A percentile compares a stretch with the other conserved stretches of the same genome.
phyloP scores from a whole-genome alignment of 2,888 invertebrate genomes.

The Lasioglossum malachurum region DNA sequence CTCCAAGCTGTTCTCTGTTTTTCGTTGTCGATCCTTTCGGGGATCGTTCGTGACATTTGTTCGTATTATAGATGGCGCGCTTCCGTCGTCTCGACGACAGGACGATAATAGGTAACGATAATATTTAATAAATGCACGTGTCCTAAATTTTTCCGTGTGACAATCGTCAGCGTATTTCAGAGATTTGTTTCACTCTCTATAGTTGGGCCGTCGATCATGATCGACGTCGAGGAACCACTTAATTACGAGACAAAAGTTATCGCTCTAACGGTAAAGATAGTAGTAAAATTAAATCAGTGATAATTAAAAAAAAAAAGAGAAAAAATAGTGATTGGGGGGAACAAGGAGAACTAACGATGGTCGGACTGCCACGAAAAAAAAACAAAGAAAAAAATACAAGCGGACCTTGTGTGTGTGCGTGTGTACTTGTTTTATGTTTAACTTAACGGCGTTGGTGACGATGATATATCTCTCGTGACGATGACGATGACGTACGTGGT shows the following conservation, averaged over 20 bases:
- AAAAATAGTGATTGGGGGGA: slow-evolving; percentile 5
- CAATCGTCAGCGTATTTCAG: slow-evolving; percentile 84
- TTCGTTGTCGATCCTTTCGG: background rate
- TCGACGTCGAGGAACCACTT: slow-evolving; percentile 64
- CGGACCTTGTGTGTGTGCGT: slow-evolving; percentile 60
- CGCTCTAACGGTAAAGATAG: slow-evolving; percentile 22
- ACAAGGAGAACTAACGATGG: slow-evolving; percentile 37
- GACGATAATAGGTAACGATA: slow-evolving; percentile 74
- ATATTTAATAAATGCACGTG: slow-evolving; percentile 83
- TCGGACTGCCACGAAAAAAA: slow-evolving; percentile 70
- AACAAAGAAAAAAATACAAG: slow-evolving; percentile 60
- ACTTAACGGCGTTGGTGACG: slow-evolving; percentile 1
- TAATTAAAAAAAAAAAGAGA: slow-evolving; percentile 15
- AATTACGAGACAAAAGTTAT: slow-evolving; percentile 42
- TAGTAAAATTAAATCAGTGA: slow-evolving; percentile 10
- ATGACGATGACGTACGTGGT: slow-evolving; percentile 55
- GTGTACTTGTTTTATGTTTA: background rate
- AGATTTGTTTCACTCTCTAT: slow-evolving; percentile 67
- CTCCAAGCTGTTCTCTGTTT: background rate
- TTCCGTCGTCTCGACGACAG: slow-evolving; percentile 47
- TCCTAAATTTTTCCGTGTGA: slow-evolving; percentile 80
- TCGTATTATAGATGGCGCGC: slow-evolving; percentile 9
- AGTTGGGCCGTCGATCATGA: slow-evolving; percentile 50
- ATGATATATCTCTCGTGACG: slow-evolving; percentile 50
- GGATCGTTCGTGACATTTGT: background rate